Percentiles rank a stretch among this genome's conserved stretches.
These are phyloP conservation scores for Cavia porcellus DNA, from an alignment of 2,113 vertebrate species.

Conservation along the genomic window DNA sequence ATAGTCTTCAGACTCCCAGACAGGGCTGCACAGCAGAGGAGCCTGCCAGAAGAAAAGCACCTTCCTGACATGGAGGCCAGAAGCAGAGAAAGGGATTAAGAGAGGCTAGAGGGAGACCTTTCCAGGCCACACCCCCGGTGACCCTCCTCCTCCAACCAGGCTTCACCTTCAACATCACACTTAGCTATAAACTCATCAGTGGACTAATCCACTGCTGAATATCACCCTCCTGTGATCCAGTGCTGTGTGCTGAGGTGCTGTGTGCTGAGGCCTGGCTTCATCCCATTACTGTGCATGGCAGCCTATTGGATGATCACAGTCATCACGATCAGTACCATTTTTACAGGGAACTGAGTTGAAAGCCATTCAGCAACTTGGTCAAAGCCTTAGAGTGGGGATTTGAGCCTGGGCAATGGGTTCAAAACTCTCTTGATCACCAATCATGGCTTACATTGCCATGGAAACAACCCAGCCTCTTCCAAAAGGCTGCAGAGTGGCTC, in stretches of 20 bases:
- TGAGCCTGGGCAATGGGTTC: neutral
- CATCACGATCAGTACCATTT: neutral
- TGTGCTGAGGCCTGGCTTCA: neutral
- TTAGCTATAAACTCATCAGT: neutral
- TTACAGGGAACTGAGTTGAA: neutral
- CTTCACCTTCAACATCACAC: neutral
- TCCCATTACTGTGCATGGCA: neutral
- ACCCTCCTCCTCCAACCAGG: neutral
- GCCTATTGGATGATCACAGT: neutral
- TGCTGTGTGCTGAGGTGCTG: too few relatives aligned
- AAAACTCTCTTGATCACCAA: neutral
- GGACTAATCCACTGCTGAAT: neutral
- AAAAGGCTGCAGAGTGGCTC: neutral
- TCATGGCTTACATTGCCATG: too few relatives aligned
- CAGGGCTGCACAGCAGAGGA: too few relatives aligned
- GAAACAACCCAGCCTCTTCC: neutral
- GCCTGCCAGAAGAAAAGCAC: too few relatives aligned
- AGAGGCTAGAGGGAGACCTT: neutral
- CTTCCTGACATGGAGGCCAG: neutral
- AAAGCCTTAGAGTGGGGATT: neutral
- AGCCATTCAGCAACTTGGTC: neutral
- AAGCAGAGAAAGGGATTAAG: neutral
- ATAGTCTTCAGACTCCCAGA: neutral
- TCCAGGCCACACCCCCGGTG: neutral
- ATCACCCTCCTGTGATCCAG: neutral